Base-by-base conservation (phyloP, 2,797 vertebrate genomes). In the Gobio occitaniae region DNA sequence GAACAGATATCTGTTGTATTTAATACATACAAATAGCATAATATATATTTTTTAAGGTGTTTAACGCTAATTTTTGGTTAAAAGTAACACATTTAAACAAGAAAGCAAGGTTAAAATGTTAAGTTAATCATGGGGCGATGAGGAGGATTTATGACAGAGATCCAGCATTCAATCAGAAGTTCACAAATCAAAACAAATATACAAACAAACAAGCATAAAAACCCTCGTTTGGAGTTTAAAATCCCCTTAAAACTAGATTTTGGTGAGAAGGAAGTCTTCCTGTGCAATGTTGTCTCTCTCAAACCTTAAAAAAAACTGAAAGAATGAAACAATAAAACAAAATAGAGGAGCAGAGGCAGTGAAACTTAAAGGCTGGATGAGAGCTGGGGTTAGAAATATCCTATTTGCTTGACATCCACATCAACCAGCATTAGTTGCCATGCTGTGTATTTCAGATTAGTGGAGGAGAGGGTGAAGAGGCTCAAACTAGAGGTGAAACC, bases 351-450 rank as follows among this genome's bases (percentile, higher is more conserved):
- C 85, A 88, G 87, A 91, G 91, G 94, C 95, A 94, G 95, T 95
- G 92, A 95, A 95, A 97, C 92, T 80, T 93, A 96, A 96, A 92
- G 92, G 96, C 95, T 95, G 93, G 96, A 97, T 96, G 95, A 96
- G 94, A 95, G 95, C 93, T 92, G 94, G 95, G 94, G 96, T 97
- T 97, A 98, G 98, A 99, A 99, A 99, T 99, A 99, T 98, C 97
- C 95, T 32, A 95, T 94, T 97, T 94, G 93, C 97, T 96, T 95
- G 98, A 97, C 98, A 98, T 98, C 98, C 97, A 97, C 96, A 97
- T 97, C 91, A 59, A 94, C 95, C 91, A 93, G 94, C 93, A 92
- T 93, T 93, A 93, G 92, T 91, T 94, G 93, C 91, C 94, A 95
- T 95, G 95, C 94, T 92, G 92, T 81, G 78, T 93, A 92, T 91